Evolutionary conservation across 2,888 invertebrate genomes (phyloP).

Genomic region (Ochropleura plecta): DNA sequence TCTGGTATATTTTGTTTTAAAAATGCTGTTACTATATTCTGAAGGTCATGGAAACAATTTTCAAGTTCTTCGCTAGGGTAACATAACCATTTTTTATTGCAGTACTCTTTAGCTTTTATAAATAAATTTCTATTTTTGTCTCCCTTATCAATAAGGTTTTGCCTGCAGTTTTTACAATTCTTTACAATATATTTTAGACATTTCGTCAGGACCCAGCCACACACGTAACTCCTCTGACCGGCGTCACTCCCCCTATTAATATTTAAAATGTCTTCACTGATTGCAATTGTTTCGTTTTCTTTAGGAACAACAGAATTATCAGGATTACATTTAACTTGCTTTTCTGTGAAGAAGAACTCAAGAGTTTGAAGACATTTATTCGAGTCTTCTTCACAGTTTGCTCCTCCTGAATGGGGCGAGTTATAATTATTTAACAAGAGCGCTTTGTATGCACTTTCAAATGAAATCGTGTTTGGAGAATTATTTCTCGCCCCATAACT

Average conservation of each 20-base stretch:
- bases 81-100: neutral
- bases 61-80: neutral
- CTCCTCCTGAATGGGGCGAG: constrained; percentile 15
- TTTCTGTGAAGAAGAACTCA: constrained; percentile 13
- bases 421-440: constrained; percentile 24
- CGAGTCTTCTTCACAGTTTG: constrained; percentile 24
- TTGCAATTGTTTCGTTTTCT: neutral
- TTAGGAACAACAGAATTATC: constrained; percentile 3
- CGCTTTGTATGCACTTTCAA: constrained; percentile 1
- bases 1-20: neutral
- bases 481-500: constrained; percentile 3
- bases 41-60: neutral
- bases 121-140: neutral
- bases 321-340: neutral
- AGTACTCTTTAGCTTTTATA: constrained; percentile 2
- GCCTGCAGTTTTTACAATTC: neutral
- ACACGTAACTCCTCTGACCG: constrained; percentile 33
- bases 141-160: neutral
- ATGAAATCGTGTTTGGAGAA: neutral
- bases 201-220: constrained; percentile 34
- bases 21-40: neutral
- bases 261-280: neutral
- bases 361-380: constrained; percentile 13
- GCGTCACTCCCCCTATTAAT: neutral
- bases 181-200: constrained; percentile 35